Evolutionary conservation across 64 coral and sea anemone species (phyloP), one percentile per base, ranked within the genome.

Genomic region (Anthopleura sola): DNA sequence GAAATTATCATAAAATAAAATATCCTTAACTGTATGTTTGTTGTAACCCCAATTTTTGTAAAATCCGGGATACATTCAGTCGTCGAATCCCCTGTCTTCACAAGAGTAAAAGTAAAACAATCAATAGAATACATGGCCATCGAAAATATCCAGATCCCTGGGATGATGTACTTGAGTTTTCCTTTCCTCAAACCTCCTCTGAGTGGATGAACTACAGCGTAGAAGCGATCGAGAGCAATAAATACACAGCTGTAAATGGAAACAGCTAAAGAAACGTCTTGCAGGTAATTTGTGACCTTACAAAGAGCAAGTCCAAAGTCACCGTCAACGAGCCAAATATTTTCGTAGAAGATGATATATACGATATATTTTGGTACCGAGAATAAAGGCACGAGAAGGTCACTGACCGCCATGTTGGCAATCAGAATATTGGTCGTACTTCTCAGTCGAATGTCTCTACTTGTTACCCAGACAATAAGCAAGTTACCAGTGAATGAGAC

Each of bases 191-290:
- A 38, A 1, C 71, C 49, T 87, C 46, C 60, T 64, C 75, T 80
- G 13, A 93, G 66, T 3, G 91, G 91, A 74, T 74, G 86, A 82
- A 81, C 88, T 37, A 93, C 91, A 23, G 87, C 91, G 21, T 78
- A 89, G 51, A 86, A 93, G 9, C 91, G 56, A 37, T 89, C 91
- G 14, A 85, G 71, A 18, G 91, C 83, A 18, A 93, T 93, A 32
- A 88, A 85, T 2, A 93, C 46, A 11, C 88, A 55, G 40, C 87
- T 89, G 21, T 93, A 86, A 55, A 89, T 69, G 13, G 91, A 93
- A 37, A 93, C 84, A 8, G 82, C 86, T 12, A 75, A 86, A 37
- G 91, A 93, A 48, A 89, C 64, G 78, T 93, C 91, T 62, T 68
- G 83, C 19, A 93, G 48, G 36, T 89, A 86, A 37, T 80, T 49